A percentile compares a stretch with the other conserved stretches of the same genome.
These are phyloP conservation scores for Temnothorax nylanderi DNA, from an alignment of 1,140 invertebrate species.

Conservation along the genomic window DNA sequence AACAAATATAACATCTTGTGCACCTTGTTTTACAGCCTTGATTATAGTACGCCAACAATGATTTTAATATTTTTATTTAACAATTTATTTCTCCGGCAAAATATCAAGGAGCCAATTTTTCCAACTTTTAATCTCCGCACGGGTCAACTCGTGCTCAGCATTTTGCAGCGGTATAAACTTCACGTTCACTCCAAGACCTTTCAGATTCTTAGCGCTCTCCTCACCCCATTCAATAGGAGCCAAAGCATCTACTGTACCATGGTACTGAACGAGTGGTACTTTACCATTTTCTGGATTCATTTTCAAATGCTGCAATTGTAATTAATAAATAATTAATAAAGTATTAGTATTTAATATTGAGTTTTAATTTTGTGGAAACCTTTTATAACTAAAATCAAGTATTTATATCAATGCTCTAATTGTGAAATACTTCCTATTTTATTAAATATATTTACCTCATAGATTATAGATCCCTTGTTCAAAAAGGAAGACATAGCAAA, in stretches of 20 bases:
- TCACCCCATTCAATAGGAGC: slow-evolving; percentile 86
- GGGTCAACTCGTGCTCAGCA: slow-evolving; percentile 86
- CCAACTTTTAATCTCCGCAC: slow-evolving; percentile 81
- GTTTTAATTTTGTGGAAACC: neutral
- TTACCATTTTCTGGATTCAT: slow-evolving; percentile 14
- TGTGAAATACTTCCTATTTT: neutral
- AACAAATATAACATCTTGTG: neutral
- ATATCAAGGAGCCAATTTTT: slow-evolving; percentile 69
- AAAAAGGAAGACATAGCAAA: slow-evolving; percentile 91
- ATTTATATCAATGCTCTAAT: neutral
- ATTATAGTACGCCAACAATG: neutral
- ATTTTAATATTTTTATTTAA: neutral
- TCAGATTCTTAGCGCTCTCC: slow-evolving; percentile 84
- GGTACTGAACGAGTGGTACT: slow-evolving; percentile 81
- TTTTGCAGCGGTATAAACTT: slow-evolving; percentile 85
- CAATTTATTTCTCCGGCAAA: slow-evolving; percentile 60
- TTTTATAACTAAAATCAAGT: neutral
- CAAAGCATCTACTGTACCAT: slow-evolving; percentile 84
- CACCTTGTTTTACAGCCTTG: neutral
- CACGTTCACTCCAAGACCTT: slow-evolving; percentile 84
- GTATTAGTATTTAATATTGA: neutral
- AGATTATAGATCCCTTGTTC: slow-evolving; percentile 89
- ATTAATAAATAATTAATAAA: neutral
- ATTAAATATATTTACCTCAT: slow-evolving; percentile 81
- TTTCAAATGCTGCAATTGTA: slow-evolving; percentile 57